A percentile compares a stretch with the other conserved stretches of the same genome.
Conservation (phyloP, 2,797 vertebrate genomes). For the Enteromius mattozi region DNA sequence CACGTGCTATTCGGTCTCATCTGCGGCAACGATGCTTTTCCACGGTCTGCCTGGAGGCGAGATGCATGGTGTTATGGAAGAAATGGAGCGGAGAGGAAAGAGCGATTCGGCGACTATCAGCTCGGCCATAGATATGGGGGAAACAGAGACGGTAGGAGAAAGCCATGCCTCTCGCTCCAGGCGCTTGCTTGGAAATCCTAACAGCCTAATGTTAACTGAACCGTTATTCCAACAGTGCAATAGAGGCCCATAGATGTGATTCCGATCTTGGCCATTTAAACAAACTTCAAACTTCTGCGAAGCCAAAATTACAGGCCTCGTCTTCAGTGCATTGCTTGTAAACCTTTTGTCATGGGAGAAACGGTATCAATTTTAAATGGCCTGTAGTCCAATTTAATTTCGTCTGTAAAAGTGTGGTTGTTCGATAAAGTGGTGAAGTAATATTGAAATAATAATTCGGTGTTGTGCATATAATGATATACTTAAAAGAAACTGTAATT, state of each 20-base stretch:
- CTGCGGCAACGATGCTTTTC: constrained; percentile 94
- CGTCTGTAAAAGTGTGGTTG: background rate
- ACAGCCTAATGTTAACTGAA: constrained; percentile 10
- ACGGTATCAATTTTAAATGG: background rate
- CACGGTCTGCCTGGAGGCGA: constrained; percentile 96
- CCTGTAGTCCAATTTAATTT: background rate
- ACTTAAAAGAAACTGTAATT: background rate
- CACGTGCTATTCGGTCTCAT: constrained; percentile 82
- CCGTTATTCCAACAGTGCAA: constrained; percentile 24
- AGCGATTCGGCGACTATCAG: constrained; percentile 94
- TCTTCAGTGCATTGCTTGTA: background rate
- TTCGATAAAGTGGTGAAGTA: background rate
- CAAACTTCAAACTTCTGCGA: constrained; percentile 35
- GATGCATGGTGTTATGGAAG: constrained; percentile 97
- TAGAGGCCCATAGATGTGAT: constrained; percentile 16
- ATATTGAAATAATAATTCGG: background rate
- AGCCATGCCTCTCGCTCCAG: constrained; percentile 41
- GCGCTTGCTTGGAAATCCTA: constrained; percentile 25
- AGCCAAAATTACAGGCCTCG: constrained; percentile 23
- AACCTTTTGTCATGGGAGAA: background rate
- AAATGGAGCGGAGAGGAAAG: constrained; percentile 96
- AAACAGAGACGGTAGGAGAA: constrained; percentile 93
- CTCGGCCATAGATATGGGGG: constrained; percentile 97
- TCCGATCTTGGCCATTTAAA: constrained; percentile 5
- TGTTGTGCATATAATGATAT: background rate